phyloP scores from a whole-genome alignment of 2,888 invertebrate genomes.

The Pyrgus malvae region DNA sequence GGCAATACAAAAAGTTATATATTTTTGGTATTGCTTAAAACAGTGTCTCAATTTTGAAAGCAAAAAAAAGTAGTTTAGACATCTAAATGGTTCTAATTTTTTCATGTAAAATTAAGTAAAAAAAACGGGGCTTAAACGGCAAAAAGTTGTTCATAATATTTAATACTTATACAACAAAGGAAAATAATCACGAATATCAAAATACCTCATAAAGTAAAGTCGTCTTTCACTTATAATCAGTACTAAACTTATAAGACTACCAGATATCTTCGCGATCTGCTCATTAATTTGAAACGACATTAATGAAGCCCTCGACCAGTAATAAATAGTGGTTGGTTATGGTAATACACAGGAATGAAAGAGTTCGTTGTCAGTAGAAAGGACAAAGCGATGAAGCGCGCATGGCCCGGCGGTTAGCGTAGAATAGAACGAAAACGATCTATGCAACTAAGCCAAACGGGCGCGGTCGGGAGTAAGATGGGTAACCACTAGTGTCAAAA shows the following conservation, averaged over 20 bases:
- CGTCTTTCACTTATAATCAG: constrained; percentile 7
- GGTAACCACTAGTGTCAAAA: no score
- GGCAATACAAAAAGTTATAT: no score
- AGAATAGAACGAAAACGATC: not conserved
- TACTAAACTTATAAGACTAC: constrained; percentile 10
- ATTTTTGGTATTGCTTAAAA: no score
- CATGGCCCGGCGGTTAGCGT: not conserved
- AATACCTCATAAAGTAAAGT: constrained; percentile 1
- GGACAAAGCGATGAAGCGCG: not conserved
- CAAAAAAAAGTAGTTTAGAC: no score
- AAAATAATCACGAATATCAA: not conserved
- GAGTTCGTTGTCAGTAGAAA: no score
- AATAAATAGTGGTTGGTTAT: constrained; percentile 14
- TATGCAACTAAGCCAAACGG: no score
- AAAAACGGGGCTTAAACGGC: no score
- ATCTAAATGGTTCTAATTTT: no score
- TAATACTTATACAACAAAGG: not conserved
- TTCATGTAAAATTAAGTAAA: no score
- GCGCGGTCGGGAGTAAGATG: no score
- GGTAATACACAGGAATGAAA: constrained; percentile 9
- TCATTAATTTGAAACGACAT: constrained; percentile 19
- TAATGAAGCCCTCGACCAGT: constrained; percentile 9
- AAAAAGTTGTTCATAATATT: no score
- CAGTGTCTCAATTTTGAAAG: no score
- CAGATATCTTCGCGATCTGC: constrained; percentile 7